Evolutionary conservation across 1,140 invertebrate genomes (phyloP).

Genomic region (Danaus melanippus): DNA sequence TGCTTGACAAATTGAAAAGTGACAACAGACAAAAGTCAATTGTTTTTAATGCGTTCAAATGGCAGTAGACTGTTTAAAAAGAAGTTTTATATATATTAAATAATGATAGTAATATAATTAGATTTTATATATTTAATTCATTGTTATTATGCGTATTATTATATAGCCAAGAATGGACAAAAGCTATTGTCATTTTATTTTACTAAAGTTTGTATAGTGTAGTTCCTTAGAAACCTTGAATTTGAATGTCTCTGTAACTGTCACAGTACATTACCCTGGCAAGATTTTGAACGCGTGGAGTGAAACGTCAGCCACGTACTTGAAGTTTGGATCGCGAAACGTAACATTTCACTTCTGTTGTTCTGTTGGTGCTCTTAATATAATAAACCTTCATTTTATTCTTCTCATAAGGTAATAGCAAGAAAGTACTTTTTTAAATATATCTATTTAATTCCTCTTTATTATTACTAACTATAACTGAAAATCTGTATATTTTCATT

Average conservation of each 20-base stretch:
- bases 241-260: slow-evolving; percentile 25
- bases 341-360: slow-evolving; percentile 27
- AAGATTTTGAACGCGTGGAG: slow-evolving; percentile 60
- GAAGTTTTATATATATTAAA: too few relatives aligned
- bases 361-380: slow-evolving; percentile 10
- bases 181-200: neutral
- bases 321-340: slow-evolving; percentile 38
- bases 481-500: slow-evolving; percentile 24
- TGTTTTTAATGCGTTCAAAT: slow-evolving; percentile 4
- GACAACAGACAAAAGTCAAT: slow-evolving; percentile 2
- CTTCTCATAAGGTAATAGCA: slow-evolving; percentile 22
- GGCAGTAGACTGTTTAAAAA: neutral
- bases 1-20: slow-evolving; percentile 12
- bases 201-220: neutral
- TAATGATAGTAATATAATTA: too few relatives aligned
- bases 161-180: neutral
- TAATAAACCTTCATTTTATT: slow-evolving; percentile 13
- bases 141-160: too few relatives aligned
- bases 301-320: slow-evolving; percentile 68
- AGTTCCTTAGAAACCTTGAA: neutral
- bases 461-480: slow-evolving; percentile 4
- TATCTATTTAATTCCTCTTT: neutral
- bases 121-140: too few relatives aligned
- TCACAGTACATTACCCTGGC: slow-evolving; percentile 23
- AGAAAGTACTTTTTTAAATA: slow-evolving; percentile 8